Base-by-base conservation (phyloP, 37 sponge, comb jelly and placozoan species). In the Bolinopsis microptera region DNA sequence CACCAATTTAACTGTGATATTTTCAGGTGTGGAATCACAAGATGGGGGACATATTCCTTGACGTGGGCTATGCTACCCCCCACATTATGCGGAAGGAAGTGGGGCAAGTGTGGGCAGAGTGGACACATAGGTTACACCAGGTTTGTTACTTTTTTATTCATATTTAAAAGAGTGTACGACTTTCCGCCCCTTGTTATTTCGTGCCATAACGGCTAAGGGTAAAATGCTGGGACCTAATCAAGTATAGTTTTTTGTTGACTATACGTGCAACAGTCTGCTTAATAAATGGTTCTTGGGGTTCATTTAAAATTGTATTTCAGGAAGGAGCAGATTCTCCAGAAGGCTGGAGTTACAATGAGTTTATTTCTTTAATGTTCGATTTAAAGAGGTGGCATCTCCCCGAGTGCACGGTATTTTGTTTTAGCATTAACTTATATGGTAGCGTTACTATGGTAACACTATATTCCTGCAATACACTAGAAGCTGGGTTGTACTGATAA, bases 31-130 rank as follows among this genome's bases (percentile, higher is more conserved):
- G 90, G 90, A 86, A 86, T 23, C 28, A 86, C 61, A 86, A 86
- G 39, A 30, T 38, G 36, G 90, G 39, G 23, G 90, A 86, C 22
- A 33, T 86, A 38, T 86, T 86, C 39, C 36, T 86, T 2, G 90
- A 86, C 61, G 90, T 86, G 0, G 90, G 90, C 0, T 86, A 86
- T 48, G 90, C 90, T 16, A 86, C 90, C 3, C 90, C 90, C 25
- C 90, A 86, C 61, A 40, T 86, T 1, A 39, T 86, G 31, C 8
- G 90, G 30, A 39, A 13, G 3, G 90, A 86, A 38, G 3, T 86
- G 61, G 31, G 3, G 0, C 1, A 40, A 13, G 21, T 86, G 40
- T 86, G 90, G 90, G 90, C 38, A 3, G 48, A 86, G 26, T 86
- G 90, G 90, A 34, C 0, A 35, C 28, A 86, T 24, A 48, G 13